These are phyloP conservation scores for Astreopora myriophthalma DNA, from an alignment of 64 coral and sea anemone species.

Conservation along the genomic window DNA sequence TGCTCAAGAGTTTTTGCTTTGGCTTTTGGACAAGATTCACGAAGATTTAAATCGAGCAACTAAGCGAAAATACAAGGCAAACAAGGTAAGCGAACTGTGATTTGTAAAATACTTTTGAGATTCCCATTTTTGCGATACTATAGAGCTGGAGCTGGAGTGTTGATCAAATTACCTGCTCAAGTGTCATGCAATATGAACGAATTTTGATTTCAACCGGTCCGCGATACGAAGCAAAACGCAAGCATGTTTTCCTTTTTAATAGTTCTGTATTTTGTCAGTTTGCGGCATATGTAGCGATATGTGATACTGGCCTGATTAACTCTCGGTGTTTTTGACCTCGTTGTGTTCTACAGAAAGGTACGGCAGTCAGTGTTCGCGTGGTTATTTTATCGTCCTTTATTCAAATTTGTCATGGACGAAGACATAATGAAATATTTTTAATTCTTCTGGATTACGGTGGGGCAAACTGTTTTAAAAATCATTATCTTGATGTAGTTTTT, in stretches of 20 bases:
- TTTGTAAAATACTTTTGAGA: background rate
- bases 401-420: background rate
- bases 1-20: conserved; percentile 94
- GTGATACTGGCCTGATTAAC: background rate
- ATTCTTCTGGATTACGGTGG: background rate
- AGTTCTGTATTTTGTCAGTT: background rate
- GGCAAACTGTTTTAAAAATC: background rate
- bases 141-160: no score
- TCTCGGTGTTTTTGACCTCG: background rate
- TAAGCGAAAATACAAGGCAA: conserved; percentile 88
- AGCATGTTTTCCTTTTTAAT: conserved; percentile 22
- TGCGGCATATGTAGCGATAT: background rate
- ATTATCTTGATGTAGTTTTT: background rate
- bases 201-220: conserved; percentile 4
- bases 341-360: no score
- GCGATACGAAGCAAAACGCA: background rate
- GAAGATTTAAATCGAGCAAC: conserved; percentile 96
- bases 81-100: conserved; percentile 67
- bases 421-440: background rate
- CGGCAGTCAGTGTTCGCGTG: background rate
- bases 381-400: background rate
- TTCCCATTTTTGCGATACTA: background rate
- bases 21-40: conserved; percentile 94
- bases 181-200: conserved; percentile 30
- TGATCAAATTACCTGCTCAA: conserved; percentile 7